phyloP scores from a whole-genome alignment of 2,888 invertebrate species.

The Perithous albicinctus region DNA sequence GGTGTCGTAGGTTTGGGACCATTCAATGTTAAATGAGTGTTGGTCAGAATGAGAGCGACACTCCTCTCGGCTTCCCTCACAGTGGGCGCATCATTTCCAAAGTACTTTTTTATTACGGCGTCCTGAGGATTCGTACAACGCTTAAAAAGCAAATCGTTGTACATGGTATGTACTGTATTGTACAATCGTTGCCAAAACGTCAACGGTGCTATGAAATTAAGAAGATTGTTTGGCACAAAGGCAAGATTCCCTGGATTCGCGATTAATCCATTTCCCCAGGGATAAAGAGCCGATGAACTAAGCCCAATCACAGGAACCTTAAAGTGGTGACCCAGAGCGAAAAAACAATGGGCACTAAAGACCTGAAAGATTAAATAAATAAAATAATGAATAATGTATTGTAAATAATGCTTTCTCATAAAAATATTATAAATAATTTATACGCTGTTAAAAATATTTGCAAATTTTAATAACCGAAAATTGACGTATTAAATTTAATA shows the following conservation, averaged over 20 bases:
- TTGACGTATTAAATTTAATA: no score
- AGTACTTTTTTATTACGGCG: slow-evolving; percentile 70
- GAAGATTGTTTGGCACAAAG: slow-evolving; percentile 67
- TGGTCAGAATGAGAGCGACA: slow-evolving; percentile 85
- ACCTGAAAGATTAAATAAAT: slow-evolving; percentile 58
- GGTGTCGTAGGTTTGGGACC: slow-evolving; percentile 84
- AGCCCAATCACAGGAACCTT: slow-evolving; percentile 75
- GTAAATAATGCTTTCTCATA: slow-evolving; percentile 3
- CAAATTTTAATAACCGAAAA: no score
- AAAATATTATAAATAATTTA: neutral
- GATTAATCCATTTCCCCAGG: slow-evolving; percentile 72
- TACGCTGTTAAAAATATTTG: no score
- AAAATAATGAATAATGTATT: neutral
- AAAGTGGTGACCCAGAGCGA: slow-evolving; percentile 71
- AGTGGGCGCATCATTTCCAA: slow-evolving; percentile 79
- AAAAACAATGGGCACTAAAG: slow-evolving; percentile 74
- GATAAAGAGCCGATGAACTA: slow-evolving; percentile 70
- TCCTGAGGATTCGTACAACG: slow-evolving; percentile 70
- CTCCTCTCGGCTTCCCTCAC: slow-evolving; percentile 84
- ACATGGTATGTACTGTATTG: slow-evolving; percentile 67
- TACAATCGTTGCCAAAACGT: slow-evolving; percentile 73
- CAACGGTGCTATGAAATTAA: slow-evolving; percentile 60
- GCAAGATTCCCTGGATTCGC: slow-evolving; percentile 76
- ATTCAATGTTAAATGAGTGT: slow-evolving; percentile 85
- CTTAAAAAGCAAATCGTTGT: slow-evolving; percentile 63